Conservation (phyloP, 2,888 invertebrate species). For the Anagyrus pseudococci region DNA sequence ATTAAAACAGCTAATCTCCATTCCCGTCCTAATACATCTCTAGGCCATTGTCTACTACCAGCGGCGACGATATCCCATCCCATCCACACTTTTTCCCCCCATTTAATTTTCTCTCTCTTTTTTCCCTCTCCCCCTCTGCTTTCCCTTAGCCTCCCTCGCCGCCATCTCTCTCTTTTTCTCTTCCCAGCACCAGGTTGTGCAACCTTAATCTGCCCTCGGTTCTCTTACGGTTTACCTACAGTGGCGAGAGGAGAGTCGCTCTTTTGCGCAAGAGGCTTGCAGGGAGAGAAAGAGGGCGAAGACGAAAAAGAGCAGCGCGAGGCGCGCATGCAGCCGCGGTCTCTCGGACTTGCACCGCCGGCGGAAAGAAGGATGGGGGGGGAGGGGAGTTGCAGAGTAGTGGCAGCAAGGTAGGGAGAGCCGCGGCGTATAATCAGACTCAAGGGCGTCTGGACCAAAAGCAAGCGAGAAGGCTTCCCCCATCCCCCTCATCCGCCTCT, state of each 20-base stretch:
- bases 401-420: constrained; percentile 33
- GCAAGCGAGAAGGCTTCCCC: constrained; percentile 34
- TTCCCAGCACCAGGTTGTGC: not conserved
- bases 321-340: not conserved
- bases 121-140: not conserved
- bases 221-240: constrained; percentile 16
- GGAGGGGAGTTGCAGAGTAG: too few relatives aligned
- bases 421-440: constrained; percentile 54
- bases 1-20: constrained; percentile 5
- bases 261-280: constrained; percentile 7
- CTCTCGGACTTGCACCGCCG: constrained; percentile 26
- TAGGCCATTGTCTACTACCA: constrained; percentile 6
- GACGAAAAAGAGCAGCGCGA: not conserved
- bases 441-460: constrained; percentile 57
- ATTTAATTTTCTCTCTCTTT: constrained; percentile 16
- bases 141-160: too few relatives aligned
- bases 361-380: constrained; percentile 32
- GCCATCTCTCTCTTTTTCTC: not conserved
- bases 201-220: constrained; percentile 9
- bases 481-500: constrained; percentile 34
- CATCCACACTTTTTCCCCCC: constrained; percentile 7
- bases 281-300: constrained; percentile 5
- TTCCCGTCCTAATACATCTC: constrained; percentile 21
- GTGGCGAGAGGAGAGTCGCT: not conserved
- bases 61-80: not conserved